Evolutionary conservation across 2,797 vertebrate species (phyloP).

Genomic region (Manis pentadactyla): DNA sequence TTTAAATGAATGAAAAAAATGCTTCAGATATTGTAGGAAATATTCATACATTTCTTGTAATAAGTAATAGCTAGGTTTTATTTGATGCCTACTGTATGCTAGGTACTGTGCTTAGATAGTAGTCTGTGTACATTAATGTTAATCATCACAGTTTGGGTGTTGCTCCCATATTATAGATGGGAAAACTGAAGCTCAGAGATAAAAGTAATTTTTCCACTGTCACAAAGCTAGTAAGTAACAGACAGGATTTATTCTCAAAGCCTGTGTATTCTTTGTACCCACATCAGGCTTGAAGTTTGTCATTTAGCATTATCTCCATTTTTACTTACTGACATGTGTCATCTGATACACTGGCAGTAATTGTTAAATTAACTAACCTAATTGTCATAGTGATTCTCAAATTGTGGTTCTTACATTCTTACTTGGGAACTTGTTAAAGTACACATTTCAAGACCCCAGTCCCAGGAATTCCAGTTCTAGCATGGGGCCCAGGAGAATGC

Average conservation of each 20-base stretch:
- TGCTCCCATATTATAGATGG: slow-evolving; percentile 33
- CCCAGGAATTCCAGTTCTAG: slow-evolving; percentile 10
- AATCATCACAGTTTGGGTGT: slow-evolving; percentile 59
- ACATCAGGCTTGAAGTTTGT: background rate
- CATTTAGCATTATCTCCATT: slow-evolving; percentile 38
- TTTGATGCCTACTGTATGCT: slow-evolving; percentile 34
- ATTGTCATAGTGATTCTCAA: slow-evolving; percentile 40
- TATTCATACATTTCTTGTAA: slow-evolving; percentile 52
- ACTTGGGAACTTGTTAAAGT: slow-evolving; percentile 23
- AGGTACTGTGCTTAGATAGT: slow-evolving; percentile 35
- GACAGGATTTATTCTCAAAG: slow-evolving; percentile 19
- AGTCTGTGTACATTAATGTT: slow-evolving; percentile 31
- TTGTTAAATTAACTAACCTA: slow-evolving; percentile 9
- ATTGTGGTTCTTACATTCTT: slow-evolving; percentile 31
- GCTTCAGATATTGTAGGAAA: slow-evolving; percentile 46
- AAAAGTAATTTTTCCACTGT: slow-evolving; percentile 52
- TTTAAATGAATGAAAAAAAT: slow-evolving; percentile 62
- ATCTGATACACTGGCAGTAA: slow-evolving; percentile 39
- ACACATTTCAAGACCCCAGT: background rate
- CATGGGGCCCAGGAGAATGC: background rate
- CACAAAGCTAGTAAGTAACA: slow-evolving; percentile 49
- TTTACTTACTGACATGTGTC: background rate
- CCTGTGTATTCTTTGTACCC: slow-evolving; percentile 9
- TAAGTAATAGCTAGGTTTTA: slow-evolving; percentile 59
- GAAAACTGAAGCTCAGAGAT: slow-evolving; percentile 60